Evolutionary conservation across 2,888 invertebrate species (phyloP), one percentile per base, ranked within the genome.

Genomic region (Apamea epomidion): DNA sequence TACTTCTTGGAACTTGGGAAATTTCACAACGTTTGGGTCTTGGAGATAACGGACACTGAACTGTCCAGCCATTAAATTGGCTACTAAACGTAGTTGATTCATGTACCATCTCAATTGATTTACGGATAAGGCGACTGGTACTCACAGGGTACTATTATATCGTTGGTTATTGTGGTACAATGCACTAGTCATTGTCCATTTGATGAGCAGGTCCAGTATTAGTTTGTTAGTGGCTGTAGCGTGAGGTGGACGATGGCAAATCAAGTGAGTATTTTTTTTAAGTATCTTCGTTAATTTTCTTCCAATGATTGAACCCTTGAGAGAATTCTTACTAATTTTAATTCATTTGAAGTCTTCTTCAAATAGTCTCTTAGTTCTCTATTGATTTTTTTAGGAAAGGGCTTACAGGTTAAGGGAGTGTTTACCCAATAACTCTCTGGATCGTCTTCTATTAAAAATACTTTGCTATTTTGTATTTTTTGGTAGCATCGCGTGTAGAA

Each of bases 31-130:
- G 18, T 68, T 42, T 60, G 25, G 25, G 5, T 64, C 37, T 54
- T 64, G n/a, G 4, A 6, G 14, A 48, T 37, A 58, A 58, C 42
- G n/a, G 18, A 32, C 32, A 32, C 54, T 62, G 32, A 80, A 51
- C 25, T 8, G 45, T 5, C 54, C 14, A 48, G n/a, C 54, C 5
- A 77, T 68, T n/a, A 68, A 82, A 82, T 65, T 67, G 32, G 45
- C 42, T 18, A 75, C 29, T 60, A n/a, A 58, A 32, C 60, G 68
- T 48, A 65, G 51, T 69, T 68, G 48, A 77, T 75, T 75, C 51
- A 78, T 54, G 68, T 81, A 64, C 25, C 75, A 70, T 74, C 69
- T 65, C 69, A 86, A 87, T 87, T 85, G 85, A 87, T 87, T 87
- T 85, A 87, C 60, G 4, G 69, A 32, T 18, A 42, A 62, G 42